Percentiles rank a stretch among this genome's conserved stretches.
Evolutionary conservation across 2,113 vertebrate genomes (phyloP).

Genomic region (Gasterosteus nipponicus): DNA sequence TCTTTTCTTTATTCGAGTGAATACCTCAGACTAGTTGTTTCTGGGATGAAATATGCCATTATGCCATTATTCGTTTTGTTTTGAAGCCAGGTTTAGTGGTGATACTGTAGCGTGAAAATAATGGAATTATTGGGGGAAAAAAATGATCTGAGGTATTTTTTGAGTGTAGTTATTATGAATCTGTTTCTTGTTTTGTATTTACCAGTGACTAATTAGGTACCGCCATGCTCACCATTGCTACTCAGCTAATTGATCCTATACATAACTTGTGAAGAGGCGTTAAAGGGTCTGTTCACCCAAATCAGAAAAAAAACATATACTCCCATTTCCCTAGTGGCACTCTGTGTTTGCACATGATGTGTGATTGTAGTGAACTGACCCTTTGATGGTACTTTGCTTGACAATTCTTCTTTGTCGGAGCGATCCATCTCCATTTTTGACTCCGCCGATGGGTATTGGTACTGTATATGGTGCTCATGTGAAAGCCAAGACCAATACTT

Average conservation of each 20-base stretch:
- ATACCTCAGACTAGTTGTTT: conserved; percentile 27
- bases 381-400: background rate
- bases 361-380: conserved; percentile 18
- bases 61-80: background rate
- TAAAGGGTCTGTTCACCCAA: conserved; percentile 33
- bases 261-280: background rate
- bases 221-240: conserved; percentile 18
- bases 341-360: background rate
- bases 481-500: conserved; percentile 20
- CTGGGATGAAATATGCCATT: conserved; percentile 1
- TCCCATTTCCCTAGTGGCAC: background rate
- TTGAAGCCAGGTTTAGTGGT: background rate
- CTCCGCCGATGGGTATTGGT: background rate
- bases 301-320: too few relatives aligned
- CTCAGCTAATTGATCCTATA: conserved; percentile 9
- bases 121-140: background rate
- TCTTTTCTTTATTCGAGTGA: background rate
- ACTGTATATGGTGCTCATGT: background rate
- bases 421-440: conserved; percentile 34
- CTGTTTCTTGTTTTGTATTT: conserved; percentile 7
- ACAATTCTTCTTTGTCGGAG: background rate
- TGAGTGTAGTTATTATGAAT: conserved; percentile 25
- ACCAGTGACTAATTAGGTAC: conserved; percentile 16
- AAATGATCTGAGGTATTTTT: conserved; percentile 3
- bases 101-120: background rate